Base-by-base conservation (phyloP, 1,140 invertebrate species). In the Oedothorax gibbosus region DNA sequence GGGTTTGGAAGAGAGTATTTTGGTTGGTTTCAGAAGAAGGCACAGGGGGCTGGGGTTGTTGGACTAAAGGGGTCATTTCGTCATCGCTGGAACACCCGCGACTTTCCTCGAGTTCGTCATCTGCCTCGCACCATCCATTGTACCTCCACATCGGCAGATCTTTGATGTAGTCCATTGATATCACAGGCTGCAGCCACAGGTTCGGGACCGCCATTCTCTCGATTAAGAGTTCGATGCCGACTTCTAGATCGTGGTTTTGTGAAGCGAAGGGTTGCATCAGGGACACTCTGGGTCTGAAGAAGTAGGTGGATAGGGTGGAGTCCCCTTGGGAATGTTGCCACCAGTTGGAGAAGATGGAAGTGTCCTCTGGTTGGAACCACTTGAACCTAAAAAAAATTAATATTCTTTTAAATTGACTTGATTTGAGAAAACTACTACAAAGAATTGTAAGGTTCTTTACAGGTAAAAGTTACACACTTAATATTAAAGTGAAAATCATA, bases 121-220 rank as follows among this genome's bases (percentile, higher is more conserved):
- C 87, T 10, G 87, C 87, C 65, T 88, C 87, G 53, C 86, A 86
- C 87, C 87, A 88, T 7, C 88, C 87, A 20, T 86, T 79, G 85
- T 89, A 90, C n/a, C 87, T 89, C 92, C 92, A 93, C 8, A 90
- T 89, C 9, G 91, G 92, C n/a, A 93, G 88, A 68, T 91, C 88
- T 73, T 91, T 90, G 35, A 93, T 90, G 86, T 93, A 93, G 68
- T 92, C 91, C 18, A 77, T 87, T 10, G 88, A 88, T 54, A 88
- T 88, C 49, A 90, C 88, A 10, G 92, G 90, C 66, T 90, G 89
- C 10, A 92, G 87, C 90, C 91, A 92, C 0, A 92, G 86, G 85
- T 91, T 90, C 15, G 91, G 91, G 56, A 91, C 89, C 49, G 91
- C 90, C 12, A 92, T 87, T 8, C 90, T 87, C 78, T 90, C 90